phyloP scores from a whole-genome alignment of 2,888 invertebrate genomes.

The Subacronicta megacephala region DNA sequence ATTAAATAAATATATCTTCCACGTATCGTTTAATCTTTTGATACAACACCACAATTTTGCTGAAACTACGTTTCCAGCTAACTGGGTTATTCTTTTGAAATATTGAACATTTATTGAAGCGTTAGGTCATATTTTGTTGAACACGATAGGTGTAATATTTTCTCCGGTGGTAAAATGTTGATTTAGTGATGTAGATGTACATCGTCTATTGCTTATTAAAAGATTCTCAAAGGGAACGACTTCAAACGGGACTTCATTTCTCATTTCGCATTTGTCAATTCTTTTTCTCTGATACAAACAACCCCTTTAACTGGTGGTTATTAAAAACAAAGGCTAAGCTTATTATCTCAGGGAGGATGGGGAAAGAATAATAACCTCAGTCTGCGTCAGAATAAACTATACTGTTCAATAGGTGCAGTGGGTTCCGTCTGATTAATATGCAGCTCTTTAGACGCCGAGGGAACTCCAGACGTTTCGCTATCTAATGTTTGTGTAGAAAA shows the following conservation, averaged over 20 bases:
- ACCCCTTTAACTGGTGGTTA: conserved; percentile 50
- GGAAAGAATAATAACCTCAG: conserved; percentile 48
- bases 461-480: conserved; percentile 18
- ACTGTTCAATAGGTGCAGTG: conserved; percentile 28
- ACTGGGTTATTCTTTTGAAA: conserved; percentile 36
- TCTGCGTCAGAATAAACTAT: conserved; percentile 30
- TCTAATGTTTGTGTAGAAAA: conserved; percentile 30
- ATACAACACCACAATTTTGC: conserved; percentile 10
- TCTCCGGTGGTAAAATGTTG: conserved; percentile 9
- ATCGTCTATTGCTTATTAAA: conserved; percentile 16
- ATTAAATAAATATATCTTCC: conserved; percentile 20
- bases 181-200: neutral
- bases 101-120: conserved; percentile 14
- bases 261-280: conserved; percentile 41
- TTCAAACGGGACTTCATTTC: conserved; percentile 39
- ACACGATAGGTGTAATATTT: conserved; percentile 12
- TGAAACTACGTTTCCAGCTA: conserved; percentile 33
- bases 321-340: conserved; percentile 61
- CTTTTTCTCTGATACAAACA: conserved; percentile 44
- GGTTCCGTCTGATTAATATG: conserved; percentile 52
- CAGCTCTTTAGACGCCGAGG: conserved; percentile 34
- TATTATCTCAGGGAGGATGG: conserved; percentile 50
- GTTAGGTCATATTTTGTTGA: conserved; percentile 7
- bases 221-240: conserved; percentile 15
- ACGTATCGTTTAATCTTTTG: conserved; percentile 16